Evolutionary conservation across 1,140 invertebrate species (phyloP), one percentile per base, ranked within the genome.

Genomic region (Plectrocnemia conspersa): DNA sequence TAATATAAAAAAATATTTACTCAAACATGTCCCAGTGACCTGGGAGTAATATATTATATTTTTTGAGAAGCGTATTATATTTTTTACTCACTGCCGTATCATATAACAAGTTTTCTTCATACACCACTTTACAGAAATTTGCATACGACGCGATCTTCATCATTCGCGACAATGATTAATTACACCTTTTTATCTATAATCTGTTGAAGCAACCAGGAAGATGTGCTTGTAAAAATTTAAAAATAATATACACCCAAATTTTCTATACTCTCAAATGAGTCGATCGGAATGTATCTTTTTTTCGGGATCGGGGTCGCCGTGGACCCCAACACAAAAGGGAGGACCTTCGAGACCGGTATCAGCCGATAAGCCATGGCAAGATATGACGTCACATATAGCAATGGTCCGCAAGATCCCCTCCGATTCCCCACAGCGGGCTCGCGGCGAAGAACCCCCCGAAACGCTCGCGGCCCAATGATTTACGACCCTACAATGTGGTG

Each of bases 401-500:
- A 19, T 16, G 42, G 22, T 49, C 58, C 58, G 33, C 29, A 47
- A 57, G 36, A 50, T 47, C 44, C 21, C 42, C 11, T 46, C 29
- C 13, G 46, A 24, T n/a, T n/a, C 36, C 56, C 36, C 41, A 16
- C 10, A 16, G n/a, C 29, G 50, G 49, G 21, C 35, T 47, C 33
- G 7, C 7, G 35, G 29, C 29, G 16, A 36, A 7, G 25, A 10
- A 32, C 10, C 2, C 9, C 13, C 22, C 45, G 35, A 40, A 45
- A 47, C 16, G 38, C 46, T 44, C 47, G 32, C 29, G 52, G 38
- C 23, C 52, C 41, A 41, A 62, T 62, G 59, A 62, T 62, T 62
- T 58, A 62, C 48, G 36, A 27, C 23, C 56, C 35, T 52, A 62
- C 59, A 58, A 54, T 62, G 59, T 62, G 59, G 59, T 56, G 56